Base-by-base conservation (phyloP, 2,888 invertebrate genomes). In the Torymus texanus region DNA sequence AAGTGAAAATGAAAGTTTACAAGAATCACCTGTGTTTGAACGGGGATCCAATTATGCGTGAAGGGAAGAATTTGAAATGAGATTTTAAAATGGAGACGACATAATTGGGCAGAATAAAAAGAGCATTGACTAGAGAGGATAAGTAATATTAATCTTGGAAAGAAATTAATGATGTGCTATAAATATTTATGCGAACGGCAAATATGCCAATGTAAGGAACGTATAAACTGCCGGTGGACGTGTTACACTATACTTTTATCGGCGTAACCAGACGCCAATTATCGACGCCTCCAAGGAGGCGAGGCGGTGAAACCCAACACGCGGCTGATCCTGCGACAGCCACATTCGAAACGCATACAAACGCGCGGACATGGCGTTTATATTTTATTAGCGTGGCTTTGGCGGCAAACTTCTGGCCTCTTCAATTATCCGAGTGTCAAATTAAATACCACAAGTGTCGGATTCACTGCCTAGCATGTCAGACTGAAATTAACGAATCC, bases 241-340 rank as follows among this genome's bases (percentile, higher is more conserved):
- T 81, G 84, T 85, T 81, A 86, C 77, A 72, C 78, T 86, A 85
- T 85, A 85, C 84, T 84, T 86, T 87, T 86, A 87, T 86, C 85
- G 86, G 78, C 84, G 90, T 88, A 90, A 90, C 88, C 85, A 77
- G 87, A 90, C 84, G 86, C 90, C 90, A 90, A 90, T 90, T 90
- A 90, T 87, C 86, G 88, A 86, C 79, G 85, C 83, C 85, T 87
- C 87, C 82, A 83, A 86, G 85, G 85, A 86, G 58, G 24, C 58
- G 56, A 71, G n/a, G 55, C 21, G 51, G 80, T 82, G 87, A 86
- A 88, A 89, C 82, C 75, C 78, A 89, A 89, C 84, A 87, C 86
- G 58, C 70, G 53, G 29, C 81, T 74, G 72, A 74, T 80, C 65
- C 84, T 84, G 83, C 80, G 61, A 53, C 74, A 78, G 75, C 79